Conservation (phyloP, 2,888 invertebrate species). For the Clepsis dumicolana region DNA sequence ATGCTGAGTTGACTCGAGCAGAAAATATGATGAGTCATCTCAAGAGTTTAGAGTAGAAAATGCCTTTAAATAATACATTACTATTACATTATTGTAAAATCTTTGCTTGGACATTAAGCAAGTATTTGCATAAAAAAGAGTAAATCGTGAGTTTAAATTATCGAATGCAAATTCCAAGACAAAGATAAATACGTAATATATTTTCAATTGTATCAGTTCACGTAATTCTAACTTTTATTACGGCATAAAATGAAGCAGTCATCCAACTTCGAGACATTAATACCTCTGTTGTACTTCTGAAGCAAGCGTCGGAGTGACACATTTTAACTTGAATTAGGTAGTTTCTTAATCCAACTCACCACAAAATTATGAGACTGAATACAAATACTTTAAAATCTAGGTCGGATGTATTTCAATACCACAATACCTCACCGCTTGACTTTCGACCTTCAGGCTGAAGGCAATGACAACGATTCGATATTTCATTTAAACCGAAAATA, state of each 20-base stretch:
- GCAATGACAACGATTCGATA: conserved; percentile 35
- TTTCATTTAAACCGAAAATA: conserved; percentile 37
- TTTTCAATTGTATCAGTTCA: too few species aligned
- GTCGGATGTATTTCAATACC: background rate
- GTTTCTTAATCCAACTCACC: background rate
- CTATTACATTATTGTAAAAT: too few species aligned
- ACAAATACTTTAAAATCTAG: conserved; percentile 25
- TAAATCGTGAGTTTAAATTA: too few species aligned
- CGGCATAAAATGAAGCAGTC: background rate
- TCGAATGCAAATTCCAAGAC: too few species aligned
- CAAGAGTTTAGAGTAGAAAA: background rate
- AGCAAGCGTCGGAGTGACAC: background rate
- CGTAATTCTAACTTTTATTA: too few species aligned
- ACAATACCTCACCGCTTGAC: conserved; percentile 5
- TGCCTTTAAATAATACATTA: too few species aligned
- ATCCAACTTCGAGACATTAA: background rate
- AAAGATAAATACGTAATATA: too few species aligned
- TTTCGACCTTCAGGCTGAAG: conserved; percentile 6
- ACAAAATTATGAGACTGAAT: background rate
- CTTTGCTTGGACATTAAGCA: too few species aligned
- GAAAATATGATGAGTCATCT: background rate
- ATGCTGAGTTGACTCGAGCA: background rate
- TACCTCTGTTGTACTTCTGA: background rate
- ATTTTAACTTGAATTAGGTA: background rate
- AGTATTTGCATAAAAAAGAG: too few species aligned